Conservation (phyloP, 1,140 invertebrate species). For the Trichonephila clavipes region DNA sequence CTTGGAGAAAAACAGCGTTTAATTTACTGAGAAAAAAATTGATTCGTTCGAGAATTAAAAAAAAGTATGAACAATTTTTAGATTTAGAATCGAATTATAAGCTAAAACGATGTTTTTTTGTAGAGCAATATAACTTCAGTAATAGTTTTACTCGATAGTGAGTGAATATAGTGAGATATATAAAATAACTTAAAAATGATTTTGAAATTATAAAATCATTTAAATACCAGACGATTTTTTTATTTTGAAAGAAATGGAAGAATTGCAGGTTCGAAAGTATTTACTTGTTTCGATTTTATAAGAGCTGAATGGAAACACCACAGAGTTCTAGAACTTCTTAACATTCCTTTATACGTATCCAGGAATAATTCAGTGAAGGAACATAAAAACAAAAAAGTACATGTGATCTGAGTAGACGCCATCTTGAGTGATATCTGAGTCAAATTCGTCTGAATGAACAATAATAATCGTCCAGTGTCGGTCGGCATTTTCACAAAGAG, state of each 20-base stretch:
- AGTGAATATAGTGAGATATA: too few species aligned
- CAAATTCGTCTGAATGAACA: slow-evolving; percentile 74
- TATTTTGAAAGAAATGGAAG: not conserved
- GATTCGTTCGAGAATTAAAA: too few species aligned
- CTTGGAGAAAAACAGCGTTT: too few species aligned
- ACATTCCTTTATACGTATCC: not conserved
- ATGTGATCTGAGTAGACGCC: slow-evolving; percentile 55
- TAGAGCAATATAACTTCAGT: too few species aligned
- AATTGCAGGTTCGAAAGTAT: not conserved
- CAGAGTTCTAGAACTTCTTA: not conserved
- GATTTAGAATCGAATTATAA: too few species aligned
- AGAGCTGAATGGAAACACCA: not conserved
- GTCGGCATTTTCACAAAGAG: slow-evolving; percentile 67
- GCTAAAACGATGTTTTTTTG: too few species aligned
- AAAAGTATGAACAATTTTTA: too few species aligned
- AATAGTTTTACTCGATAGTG: too few species aligned
- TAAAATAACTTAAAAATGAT: too few species aligned
- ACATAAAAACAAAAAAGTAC: slow-evolving; percentile 15
- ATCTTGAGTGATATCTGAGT: slow-evolving; percentile 73
- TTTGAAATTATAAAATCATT: too few species aligned
- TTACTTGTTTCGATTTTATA: not conserved
- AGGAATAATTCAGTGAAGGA: slow-evolving; percentile 26
- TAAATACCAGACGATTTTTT: not conserved
- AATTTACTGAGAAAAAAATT: too few species aligned
- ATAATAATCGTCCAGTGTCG: slow-evolving; percentile 74